Percentiles rank a stretch among this genome's conserved stretches.
Conservation (phyloP, 2,797 vertebrate species). For the Manis crassicaudata region DNA sequence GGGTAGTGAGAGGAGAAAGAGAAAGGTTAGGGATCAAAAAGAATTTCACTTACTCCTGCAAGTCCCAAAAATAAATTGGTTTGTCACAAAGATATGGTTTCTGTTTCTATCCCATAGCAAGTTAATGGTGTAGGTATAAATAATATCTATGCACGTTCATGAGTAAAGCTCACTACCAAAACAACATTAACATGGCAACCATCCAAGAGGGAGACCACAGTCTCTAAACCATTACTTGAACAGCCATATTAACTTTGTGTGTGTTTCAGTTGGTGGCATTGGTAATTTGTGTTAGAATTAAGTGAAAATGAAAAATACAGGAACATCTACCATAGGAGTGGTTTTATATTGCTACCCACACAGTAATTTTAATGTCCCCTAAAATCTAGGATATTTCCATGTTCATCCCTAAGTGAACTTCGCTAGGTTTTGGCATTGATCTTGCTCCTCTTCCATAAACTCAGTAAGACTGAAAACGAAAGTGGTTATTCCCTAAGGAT, state of each 20-base stretch:
- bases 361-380: constrained; percentile 25
- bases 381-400: constrained; percentile 23
- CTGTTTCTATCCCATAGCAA: not conserved
- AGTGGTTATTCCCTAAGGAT: not conserved
- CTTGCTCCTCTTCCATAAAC: not conserved
- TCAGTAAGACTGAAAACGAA: constrained; percentile 18
- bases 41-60: not conserved
- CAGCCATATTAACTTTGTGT: not conserved
- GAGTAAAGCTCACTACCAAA: constrained; percentile 1
- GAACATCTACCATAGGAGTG: not conserved
- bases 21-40: not conserved
- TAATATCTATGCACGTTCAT: not conserved
- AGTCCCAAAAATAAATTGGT: constrained; percentile 9
- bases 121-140: not conserved
- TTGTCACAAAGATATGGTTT: not conserved
- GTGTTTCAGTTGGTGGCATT: not conserved
- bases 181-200: not conserved
- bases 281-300: not conserved
- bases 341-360: constrained; percentile 24
- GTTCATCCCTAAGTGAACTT: constrained; percentile 55
- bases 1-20: not conserved
- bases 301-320: constrained; percentile 33
- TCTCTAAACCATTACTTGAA: not conserved
- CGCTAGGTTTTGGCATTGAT: not conserved
- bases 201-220: not conserved